Base-by-base conservation (phyloP, 1,140 invertebrate species). In the Drosophila pruinosa region DNA sequence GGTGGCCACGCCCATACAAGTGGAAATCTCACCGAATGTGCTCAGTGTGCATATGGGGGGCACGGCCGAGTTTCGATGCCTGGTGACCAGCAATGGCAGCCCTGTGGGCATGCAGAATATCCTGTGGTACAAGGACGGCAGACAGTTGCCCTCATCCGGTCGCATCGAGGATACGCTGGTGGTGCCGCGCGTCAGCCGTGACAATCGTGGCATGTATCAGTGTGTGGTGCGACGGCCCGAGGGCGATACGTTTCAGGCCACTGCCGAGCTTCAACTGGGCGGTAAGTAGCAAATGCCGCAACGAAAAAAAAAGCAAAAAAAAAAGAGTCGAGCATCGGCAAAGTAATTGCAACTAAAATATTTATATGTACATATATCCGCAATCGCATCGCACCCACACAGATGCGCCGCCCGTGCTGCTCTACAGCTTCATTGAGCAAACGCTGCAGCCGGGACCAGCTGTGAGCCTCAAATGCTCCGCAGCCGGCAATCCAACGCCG, bases 151-250 rank as follows among this genome's bases (percentile, higher is more conserved):
- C 1, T 94, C 93, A 14, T 93, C 94, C 7, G 94, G 94, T 4
- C 92, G 94, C 73, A 92, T 92, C 8, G 93, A 94, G 72, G 95
- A 95, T 77, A 93, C 94, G 31, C 80, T 97, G 19, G 92, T 94
- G 28, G 92, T 95, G 39, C 93, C 94, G 59, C 93, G 95, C 63
- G 95, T 96, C 57, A 94, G 94, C 75, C 92, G 95, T 73, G 95
- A 96, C 75, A 95, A 96, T 91, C 92, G 95, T 71, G 96, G 96
- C 63, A 97, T 97, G 95, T 97, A 97, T 91, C 96, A 97, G 82
- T 97, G 96, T 89, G 93, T 97, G 68, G 96, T 96, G 0, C 93
- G 94, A 54, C 91, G 95, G 57, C 93, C 95, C 15, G 95, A 96
- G 72, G 94, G 95, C 5, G 95, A 97, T 75, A 95, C 95, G 1